Evolutionary conservation across 2,888 invertebrate genomes (phyloP).

Genomic region (Chorisops tibialis): DNA sequence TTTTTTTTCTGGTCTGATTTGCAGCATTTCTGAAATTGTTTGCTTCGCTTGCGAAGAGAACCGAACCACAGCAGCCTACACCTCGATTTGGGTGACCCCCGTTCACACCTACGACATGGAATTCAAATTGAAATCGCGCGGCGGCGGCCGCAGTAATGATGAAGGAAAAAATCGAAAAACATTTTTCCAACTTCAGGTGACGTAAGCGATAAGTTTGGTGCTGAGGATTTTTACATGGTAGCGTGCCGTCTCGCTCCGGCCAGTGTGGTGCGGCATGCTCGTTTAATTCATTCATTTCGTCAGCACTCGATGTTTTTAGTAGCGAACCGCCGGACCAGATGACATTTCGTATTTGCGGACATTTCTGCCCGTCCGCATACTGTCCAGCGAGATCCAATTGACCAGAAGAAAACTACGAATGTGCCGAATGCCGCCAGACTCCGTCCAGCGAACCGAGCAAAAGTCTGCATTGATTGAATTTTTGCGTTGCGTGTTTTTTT

Average conservation of each 20-base stretch:
- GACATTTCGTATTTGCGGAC: too few relatives aligned
- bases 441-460: too few relatives aligned
- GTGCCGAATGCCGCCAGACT: too few relatives aligned
- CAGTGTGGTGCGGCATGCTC: too few relatives aligned
- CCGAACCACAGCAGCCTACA: background rate
- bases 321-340: background rate
- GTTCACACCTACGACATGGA: conserved; percentile 11
- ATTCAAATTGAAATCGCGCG: background rate
- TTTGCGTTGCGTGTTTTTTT: too few relatives aligned
- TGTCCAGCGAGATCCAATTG: too few relatives aligned
- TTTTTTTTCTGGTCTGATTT: background rate
- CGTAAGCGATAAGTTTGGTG: conserved; percentile 32
- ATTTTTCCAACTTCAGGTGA: conserved; percentile 26
- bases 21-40: too few relatives aligned
- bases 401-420: too few relatives aligned
- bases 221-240: background rate
- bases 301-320: too few relatives aligned
- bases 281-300: background rate
- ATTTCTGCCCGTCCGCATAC: too few relatives aligned
- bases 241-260: too few relatives aligned
- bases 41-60: background rate
- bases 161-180: conserved; percentile 19
- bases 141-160: background rate
- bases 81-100: conserved; percentile 14
- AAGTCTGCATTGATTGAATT: too few relatives aligned